Percentiles rank a stretch among this genome's conserved stretches.
Conservation (phyloP, 2,888 invertebrate genomes). For the Leptura quadrifasciata region DNA sequence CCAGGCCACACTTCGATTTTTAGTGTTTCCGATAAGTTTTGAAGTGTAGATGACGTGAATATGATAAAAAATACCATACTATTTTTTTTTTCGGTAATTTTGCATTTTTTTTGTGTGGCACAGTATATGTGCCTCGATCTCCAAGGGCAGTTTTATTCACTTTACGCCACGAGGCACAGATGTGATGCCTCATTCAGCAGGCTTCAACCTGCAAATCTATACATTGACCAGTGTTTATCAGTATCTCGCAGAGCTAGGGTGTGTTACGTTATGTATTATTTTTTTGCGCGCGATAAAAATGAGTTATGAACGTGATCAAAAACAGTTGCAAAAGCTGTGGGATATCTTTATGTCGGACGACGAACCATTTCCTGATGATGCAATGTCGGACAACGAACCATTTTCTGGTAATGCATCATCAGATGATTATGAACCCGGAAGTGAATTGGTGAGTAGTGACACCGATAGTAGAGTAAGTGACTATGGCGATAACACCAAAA, state of each 20-base stretch:
- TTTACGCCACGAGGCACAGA: too few species aligned
- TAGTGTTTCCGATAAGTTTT: too few species aligned
- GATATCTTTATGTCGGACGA: conserved; percentile 19
- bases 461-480: conserved; percentile 13
- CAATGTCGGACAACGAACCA: conserved; percentile 12
- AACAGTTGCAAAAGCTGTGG: conserved; percentile 12
- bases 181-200: too few species aligned
- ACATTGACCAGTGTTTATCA: neutral
- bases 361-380: conserved; percentile 22
- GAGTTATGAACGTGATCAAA: conserved; percentile 6
- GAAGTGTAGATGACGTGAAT: too few species aligned
- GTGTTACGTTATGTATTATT: conserved; percentile 3
- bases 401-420: conserved; percentile 15
- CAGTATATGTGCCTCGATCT: too few species aligned
- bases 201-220: too few species aligned
- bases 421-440: conserved; percentile 3
- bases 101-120: neutral
- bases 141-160: too few species aligned
- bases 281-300: conserved; percentile 8
- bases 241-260: conserved; percentile 11
- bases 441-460: conserved; percentile 22
- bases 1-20: too few species aligned
- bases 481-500: neutral
- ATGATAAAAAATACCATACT: too few species aligned
- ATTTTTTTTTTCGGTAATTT: too few species aligned